These are phyloP conservation scores for Apodemus agrarius DNA, from an alignment of 2,797 vertebrate species.

Conservation along the genomic window DNA sequence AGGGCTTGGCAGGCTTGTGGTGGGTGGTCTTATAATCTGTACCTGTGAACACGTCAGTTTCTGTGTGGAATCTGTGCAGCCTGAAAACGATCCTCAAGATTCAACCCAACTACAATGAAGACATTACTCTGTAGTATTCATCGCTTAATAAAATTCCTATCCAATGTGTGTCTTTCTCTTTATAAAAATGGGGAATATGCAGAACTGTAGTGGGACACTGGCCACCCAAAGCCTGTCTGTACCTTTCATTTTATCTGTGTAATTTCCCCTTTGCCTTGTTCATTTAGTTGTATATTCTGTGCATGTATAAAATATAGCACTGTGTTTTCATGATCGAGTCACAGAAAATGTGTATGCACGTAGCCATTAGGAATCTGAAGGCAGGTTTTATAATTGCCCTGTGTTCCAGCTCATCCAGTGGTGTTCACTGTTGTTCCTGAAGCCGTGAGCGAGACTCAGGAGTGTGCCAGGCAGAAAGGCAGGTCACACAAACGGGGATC, in stretches of 20 bases:
- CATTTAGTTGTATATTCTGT: conserved; percentile 28
- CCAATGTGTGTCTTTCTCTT: neutral
- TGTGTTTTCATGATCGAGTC: neutral
- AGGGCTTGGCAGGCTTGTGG: conserved; percentile 8
- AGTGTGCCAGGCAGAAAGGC: too few species aligned
- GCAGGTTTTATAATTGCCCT: neutral
- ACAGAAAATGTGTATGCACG: neutral
- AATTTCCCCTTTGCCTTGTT: conserved; percentile 44
- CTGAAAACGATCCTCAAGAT: neutral
- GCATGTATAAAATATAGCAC: neutral
- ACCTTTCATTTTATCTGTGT: neutral
- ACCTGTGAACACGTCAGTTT: neutral
- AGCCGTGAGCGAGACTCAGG: neutral
- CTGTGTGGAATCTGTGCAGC: neutral
- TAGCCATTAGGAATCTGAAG: neutral
- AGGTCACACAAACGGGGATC: neutral
- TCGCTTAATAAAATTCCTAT: neutral
- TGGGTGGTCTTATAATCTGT: conserved; percentile 37
- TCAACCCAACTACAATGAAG: neutral
- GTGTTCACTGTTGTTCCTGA: neutral
- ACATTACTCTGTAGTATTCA: neutral
- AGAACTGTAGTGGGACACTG: neutral
- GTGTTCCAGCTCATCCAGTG: neutral
- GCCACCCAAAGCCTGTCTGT: neutral
- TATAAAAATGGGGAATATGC: conserved; percentile 25